Evolutionary conservation across 1,140 invertebrate species (phyloP).

Genomic region (Drosophila auraria): DNA sequence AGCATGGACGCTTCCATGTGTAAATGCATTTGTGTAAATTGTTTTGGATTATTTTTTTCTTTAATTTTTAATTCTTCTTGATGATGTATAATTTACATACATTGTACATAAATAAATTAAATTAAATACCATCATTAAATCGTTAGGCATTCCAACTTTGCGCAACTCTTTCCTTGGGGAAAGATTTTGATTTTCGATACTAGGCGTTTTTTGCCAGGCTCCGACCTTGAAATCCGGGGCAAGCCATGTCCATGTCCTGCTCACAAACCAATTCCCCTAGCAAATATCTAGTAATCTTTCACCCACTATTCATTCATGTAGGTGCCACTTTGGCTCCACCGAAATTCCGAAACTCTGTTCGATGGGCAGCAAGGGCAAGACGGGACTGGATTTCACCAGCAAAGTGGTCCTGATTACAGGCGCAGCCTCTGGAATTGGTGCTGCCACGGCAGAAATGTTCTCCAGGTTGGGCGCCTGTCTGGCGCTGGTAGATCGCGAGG

Average conservation of each 20-base stretch:
- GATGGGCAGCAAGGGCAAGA: constrained; percentile 31
- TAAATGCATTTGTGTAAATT: constrained; percentile 53
- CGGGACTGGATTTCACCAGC: constrained; percentile 85
- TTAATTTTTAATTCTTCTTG: neutral
- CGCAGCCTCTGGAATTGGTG: constrained; percentile 95
- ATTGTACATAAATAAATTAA: constrained; percentile 4
- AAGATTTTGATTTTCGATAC: neutral
- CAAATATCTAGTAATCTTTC: constrained; percentile 6
- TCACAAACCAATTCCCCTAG: neutral
- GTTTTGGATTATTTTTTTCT: neutral
- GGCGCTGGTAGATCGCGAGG: constrained; percentile 91
- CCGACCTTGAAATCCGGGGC: neutral
- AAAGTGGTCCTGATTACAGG: constrained; percentile 92
- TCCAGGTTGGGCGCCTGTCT: constrained; percentile 90
- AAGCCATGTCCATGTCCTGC: neutral
- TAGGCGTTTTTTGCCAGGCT: neutral
- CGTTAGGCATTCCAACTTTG: neutral
- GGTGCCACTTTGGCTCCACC: neutral
- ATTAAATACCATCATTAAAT: neutral
- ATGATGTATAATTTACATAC: too few relatives aligned
- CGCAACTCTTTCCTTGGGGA: too few relatives aligned
- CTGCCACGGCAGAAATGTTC: constrained; percentile 91
- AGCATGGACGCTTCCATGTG: neutral
- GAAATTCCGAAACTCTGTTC: constrained; percentile 13
- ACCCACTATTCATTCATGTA: neutral